A percentile compares a stretch with the other conserved stretches of the same genome.
Evolutionary conservation across 2,888 invertebrate genomes (phyloP).

Genomic region (Leptura quadrifasciata): DNA sequence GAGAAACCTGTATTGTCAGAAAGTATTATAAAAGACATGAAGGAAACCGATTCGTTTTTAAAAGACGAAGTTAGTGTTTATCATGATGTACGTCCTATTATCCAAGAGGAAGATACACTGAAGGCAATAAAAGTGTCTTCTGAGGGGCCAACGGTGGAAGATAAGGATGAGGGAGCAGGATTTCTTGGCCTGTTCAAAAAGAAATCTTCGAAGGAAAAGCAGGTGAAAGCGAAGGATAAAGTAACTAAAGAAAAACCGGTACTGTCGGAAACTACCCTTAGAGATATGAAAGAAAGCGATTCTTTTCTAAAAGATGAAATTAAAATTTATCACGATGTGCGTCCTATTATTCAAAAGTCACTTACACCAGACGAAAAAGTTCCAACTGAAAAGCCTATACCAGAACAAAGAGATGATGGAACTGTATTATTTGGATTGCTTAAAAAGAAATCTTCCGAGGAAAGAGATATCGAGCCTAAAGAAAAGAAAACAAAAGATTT

Average conservation of each 20-base stretch:
- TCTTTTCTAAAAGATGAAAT: constrained; percentile 38
- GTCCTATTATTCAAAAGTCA: too few species aligned
- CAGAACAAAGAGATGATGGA: constrained; percentile 14
- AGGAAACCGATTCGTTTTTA: constrained; percentile 50
- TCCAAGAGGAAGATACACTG: not conserved
- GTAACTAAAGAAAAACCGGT: not conserved
- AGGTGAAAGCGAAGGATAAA: too few species aligned
- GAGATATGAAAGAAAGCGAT: not conserved
- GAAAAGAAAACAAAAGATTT: constrained; percentile 28
- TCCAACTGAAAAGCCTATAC: not conserved
- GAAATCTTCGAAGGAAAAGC: not conserved
- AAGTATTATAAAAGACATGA: constrained; percentile 37
- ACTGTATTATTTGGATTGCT: constrained; percentile 45
- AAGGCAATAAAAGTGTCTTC: constrained; percentile 29
- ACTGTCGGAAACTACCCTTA: not conserved
- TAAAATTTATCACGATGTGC: constrained; percentile 30
- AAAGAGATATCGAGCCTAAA: constrained; percentile 14
- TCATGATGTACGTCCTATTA: constrained; percentile 54
- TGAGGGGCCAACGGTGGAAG: constrained; percentile 27
- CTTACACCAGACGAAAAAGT: too few species aligned
- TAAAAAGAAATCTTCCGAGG: constrained; percentile 42
- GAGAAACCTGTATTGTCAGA: constrained; percentile 19
- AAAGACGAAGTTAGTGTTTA: constrained; percentile 55
- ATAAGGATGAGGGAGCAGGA: constrained; percentile 33
- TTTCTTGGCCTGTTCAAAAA: constrained; percentile 41